A percentile compares a stretch with the other conserved stretches of the same genome.
phyloP scores from a whole-genome alignment of 1,140 invertebrate genomes.

The Adelges cooleyi region DNA sequence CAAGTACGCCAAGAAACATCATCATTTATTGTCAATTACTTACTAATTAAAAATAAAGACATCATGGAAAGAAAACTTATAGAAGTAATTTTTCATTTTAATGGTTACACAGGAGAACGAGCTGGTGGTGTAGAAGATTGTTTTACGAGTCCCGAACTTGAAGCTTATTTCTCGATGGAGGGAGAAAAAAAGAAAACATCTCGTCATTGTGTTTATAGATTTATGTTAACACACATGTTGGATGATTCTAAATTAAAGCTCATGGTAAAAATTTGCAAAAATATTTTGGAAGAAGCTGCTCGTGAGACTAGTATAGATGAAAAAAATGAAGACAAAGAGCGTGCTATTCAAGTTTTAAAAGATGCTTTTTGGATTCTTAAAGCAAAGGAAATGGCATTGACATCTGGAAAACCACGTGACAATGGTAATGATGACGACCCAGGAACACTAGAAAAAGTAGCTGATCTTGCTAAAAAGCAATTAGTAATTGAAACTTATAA shows the following conservation, averaged over 20 bases:
- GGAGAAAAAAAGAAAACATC: conserved; percentile 12
- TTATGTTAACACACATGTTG: conserved; percentile 21
- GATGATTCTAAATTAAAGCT: conserved; percentile 12
- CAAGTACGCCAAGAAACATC: conserved; percentile 21
- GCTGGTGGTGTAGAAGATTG: conserved; percentile 1
- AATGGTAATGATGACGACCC: conserved; percentile 5
- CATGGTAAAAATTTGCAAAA: conserved; percentile 7
- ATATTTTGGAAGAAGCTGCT: conserved; percentile 8
- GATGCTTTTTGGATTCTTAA: conserved; percentile 23
- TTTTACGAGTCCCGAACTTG: conserved; percentile 2
- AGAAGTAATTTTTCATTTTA: conserved; percentile 24
- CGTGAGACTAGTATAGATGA: not conserved
- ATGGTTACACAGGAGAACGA: conserved; percentile 10
- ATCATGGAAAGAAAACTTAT: conserved; percentile 15
- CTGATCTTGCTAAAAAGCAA: conserved; percentile 11
- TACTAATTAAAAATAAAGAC: conserved; percentile 18
- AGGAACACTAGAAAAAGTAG: conserved; percentile 8
- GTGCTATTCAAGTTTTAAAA: not conserved
- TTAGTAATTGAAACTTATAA: conserved; percentile 10
- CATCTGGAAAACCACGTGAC: conserved; percentile 13
- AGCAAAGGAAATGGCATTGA: conserved; percentile 17
- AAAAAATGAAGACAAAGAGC: not conserved
- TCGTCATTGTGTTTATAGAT: conserved; percentile 22
- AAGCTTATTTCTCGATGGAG: conserved; percentile 22
- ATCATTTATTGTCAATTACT: conserved; percentile 20